phyloP scores from a whole-genome alignment of 92 coral and sea anemone genomes.

The Parazoanthus swiftii region DNA sequence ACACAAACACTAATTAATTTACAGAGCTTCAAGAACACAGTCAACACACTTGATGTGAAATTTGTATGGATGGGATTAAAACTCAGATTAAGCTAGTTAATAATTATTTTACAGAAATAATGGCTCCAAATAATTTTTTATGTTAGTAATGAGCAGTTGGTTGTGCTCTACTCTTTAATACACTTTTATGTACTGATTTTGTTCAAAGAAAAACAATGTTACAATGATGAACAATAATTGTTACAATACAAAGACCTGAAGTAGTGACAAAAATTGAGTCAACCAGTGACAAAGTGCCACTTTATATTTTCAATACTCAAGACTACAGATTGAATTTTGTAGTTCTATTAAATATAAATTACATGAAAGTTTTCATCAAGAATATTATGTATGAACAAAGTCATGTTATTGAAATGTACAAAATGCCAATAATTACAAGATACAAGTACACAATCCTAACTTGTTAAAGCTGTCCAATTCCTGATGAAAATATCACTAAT shows the following conservation, averaged over 20 bases:
- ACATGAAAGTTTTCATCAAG: neutral
- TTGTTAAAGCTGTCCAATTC: neutral
- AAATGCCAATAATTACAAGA: neutral
- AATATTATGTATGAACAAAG: neutral
- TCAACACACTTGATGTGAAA: neutral
- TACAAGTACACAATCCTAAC: neutral
- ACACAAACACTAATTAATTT: neutral
- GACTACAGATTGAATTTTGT: neutral
- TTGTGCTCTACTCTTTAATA: too few relatives aligned
- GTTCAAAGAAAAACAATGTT: too few relatives aligned
- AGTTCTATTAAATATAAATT: conserved; percentile 30
- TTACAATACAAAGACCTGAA: neutral
- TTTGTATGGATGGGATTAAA: neutral
- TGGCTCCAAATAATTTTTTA: too few relatives aligned
- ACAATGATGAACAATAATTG: too few relatives aligned
- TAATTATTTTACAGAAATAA: too few relatives aligned
- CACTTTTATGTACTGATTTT: too few relatives aligned
- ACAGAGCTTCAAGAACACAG: neutral
- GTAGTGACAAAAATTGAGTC: neutral
- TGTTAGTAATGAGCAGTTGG: too few relatives aligned
- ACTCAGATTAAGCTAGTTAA: too few relatives aligned
- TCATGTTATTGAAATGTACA: neutral
- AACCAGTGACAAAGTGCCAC: neutral
- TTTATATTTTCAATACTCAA: neutral
- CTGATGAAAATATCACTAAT: neutral